These are phyloP conservation scores for Diplodus sargus DNA, from an alignment of 2,797 vertebrate genomes.

Conservation along the genomic window DNA sequence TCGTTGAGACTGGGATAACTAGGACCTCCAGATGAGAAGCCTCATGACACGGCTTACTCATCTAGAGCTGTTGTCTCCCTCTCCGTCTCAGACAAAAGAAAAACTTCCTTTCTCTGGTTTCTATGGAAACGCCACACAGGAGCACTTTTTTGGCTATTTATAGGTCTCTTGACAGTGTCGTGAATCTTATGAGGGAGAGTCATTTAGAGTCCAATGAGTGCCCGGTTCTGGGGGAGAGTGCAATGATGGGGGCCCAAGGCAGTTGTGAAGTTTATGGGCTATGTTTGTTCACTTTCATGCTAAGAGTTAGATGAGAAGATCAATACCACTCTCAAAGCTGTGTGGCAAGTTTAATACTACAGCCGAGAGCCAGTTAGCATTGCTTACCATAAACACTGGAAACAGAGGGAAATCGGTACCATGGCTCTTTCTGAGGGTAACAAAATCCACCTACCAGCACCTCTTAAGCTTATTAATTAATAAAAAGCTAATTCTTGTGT, in stretches of 20 bases:
- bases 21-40: conserved; percentile 40
- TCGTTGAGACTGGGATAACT: conserved; percentile 28
- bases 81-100: conserved; percentile 67
- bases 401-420: background rate
- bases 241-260: conserved; percentile 1
- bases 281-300: background rate
- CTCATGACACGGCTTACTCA: conserved; percentile 54
- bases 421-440: background rate
- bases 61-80: conserved; percentile 58
- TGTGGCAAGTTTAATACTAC: background rate
- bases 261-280: conserved; percentile 21
- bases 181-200: conserved; percentile 61
- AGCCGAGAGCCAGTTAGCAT: background rate
- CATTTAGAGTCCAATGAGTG: conserved; percentile 48
- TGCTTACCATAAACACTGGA: background rate
- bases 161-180: conserved; percentile 68
- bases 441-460: background rate
- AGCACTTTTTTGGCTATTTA: conserved; percentile 71
- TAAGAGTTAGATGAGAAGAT: conserved; percentile 5
- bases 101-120: conserved; percentile 75
- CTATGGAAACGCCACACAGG: conserved; percentile 79
- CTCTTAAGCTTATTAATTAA: background rate
- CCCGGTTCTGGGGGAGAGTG: conserved; percentile 27
- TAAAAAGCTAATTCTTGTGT: background rate
- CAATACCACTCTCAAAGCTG: conserved; percentile 7